phyloP scores from a whole-genome alignment of 1,140 invertebrate species.

The Melitaea cinxia region DNA sequence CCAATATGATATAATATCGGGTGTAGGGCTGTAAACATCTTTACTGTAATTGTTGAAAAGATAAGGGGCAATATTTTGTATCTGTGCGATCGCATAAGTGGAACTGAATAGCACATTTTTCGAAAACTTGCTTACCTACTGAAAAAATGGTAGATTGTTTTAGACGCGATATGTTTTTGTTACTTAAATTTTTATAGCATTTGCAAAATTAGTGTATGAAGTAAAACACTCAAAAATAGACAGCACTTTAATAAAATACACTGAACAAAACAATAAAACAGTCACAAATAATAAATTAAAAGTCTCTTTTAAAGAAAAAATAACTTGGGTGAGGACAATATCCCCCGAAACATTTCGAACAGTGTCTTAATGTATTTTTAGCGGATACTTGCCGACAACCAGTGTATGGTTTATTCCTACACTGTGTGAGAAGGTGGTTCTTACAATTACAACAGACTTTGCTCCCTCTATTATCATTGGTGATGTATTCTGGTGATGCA shows the following conservation, averaged over 20 bases:
- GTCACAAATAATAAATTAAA: constrained; percentile 10
- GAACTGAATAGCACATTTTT: no score
- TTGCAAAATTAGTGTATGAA: no score
- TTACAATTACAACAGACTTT: constrained; percentile 11
- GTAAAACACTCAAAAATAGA: neutral
- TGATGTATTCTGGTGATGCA: neutral
- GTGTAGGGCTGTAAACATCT: no score
- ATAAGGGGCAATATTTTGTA: no score
- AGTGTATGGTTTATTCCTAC: constrained; percentile 6
- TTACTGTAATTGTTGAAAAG: no score
- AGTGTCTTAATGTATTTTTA: constrained; percentile 3
- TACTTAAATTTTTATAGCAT: no score
- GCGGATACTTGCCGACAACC: neutral
- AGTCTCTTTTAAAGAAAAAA: constrained; percentile 23
- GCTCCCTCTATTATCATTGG: neutral
- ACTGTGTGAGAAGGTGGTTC: constrained; percentile 15
- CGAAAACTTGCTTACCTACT: no score
- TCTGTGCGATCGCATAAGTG: no score
- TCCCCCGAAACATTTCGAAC: constrained; percentile 26
- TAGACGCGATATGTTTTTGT: no score
- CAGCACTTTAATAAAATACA: neutral
- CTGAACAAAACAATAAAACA: neutral
- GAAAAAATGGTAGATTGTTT: no score
- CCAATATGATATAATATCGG: no score
- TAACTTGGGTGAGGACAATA: constrained; percentile 36